A percentile compares a stretch with the other conserved stretches of the same genome.
These are phyloP conservation scores for Dolichallabes microphthalmus DNA, from an alignment of 2,113 vertebrate species.

Conservation along the genomic window DNA sequence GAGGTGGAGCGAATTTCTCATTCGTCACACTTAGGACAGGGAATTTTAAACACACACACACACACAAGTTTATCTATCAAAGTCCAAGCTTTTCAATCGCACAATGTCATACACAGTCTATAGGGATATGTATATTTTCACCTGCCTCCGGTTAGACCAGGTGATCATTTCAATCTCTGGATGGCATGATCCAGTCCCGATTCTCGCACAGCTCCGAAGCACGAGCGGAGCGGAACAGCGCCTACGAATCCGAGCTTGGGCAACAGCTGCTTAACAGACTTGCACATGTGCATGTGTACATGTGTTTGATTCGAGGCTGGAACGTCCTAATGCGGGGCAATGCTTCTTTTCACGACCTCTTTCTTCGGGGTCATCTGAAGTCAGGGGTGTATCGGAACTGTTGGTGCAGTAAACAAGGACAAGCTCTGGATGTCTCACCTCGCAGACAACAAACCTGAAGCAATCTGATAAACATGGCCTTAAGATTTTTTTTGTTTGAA, in stretches of 20 bases:
- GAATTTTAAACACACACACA: conserved; percentile 26
- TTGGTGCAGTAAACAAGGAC: too few species aligned
- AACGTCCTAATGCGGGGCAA: background rate
- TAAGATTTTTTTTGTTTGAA: background rate
- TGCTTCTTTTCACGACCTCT: background rate
- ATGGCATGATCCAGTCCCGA: background rate
- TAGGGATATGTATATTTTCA: background rate
- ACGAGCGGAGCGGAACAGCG: conserved; percentile 23
- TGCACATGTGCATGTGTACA: conserved; percentile 52
- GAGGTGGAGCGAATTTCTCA: conserved; percentile 27
- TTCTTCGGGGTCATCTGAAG: too few species aligned
- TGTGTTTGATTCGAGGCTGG: conserved; percentile 13
- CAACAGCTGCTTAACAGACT: conserved; percentile 61
- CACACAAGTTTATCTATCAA: background rate
- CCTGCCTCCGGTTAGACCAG: background rate
- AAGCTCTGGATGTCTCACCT: too few species aligned
- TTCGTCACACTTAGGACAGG: conserved; percentile 12
- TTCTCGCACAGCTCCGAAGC: background rate
- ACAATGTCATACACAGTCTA: background rate
- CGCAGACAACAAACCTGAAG: background rate
- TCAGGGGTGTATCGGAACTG: too few species aligned
- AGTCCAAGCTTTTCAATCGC: background rate
- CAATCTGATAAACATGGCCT: background rate
- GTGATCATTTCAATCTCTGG: background rate
- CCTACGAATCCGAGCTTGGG: conserved; percentile 46